phyloP scores from a whole-genome alignment of 2,888 invertebrate genomes.

The Theodoxus fluviatilis region DNA sequence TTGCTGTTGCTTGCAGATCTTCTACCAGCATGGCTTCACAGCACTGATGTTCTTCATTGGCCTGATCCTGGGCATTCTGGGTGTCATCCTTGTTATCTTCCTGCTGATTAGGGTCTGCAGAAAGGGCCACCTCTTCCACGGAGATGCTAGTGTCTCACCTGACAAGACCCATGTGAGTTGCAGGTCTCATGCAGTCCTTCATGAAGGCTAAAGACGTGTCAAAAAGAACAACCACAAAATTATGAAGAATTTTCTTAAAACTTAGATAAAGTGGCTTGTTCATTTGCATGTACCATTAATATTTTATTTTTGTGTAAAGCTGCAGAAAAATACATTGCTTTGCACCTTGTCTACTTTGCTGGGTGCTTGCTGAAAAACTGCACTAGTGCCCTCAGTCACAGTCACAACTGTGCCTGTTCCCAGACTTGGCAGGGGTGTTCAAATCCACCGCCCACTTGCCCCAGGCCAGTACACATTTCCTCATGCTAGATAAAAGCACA shows the following conservation, averaged over 20 bases:
- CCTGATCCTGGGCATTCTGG: conserved; percentile 45
- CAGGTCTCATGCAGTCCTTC: neutral
- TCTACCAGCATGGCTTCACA: conserved; percentile 56
- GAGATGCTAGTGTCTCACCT: conserved; percentile 26
- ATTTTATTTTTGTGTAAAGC: too few relatives aligned
- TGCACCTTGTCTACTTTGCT: too few relatives aligned
- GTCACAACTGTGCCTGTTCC: too few relatives aligned
- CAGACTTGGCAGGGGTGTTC: too few relatives aligned
- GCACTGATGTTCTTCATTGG: conserved; percentile 52
- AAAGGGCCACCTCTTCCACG: conserved; percentile 8
- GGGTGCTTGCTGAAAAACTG: too few relatives aligned
- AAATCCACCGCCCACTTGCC: too few relatives aligned
- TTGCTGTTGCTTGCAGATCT: conserved; percentile 42
- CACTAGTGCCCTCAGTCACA: too few relatives aligned
- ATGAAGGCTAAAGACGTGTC: too few relatives aligned
- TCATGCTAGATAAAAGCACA: too few relatives aligned
- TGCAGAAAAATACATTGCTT: neutral
- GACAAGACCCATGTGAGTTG: conserved; percentile 27
- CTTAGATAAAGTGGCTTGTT: neutral
- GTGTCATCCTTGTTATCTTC: conserved; percentile 38
- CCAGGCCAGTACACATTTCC: too few relatives aligned
- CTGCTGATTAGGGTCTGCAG: conserved; percentile 32
- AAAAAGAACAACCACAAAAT: too few relatives aligned
- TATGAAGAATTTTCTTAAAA: neutral
- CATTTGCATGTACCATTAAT: too few relatives aligned